A percentile compares a stretch with the other conserved stretches of the same genome.
Conservation (phyloP, 1,140 invertebrate genomes). For the Heliconius eleuchia region DNA sequence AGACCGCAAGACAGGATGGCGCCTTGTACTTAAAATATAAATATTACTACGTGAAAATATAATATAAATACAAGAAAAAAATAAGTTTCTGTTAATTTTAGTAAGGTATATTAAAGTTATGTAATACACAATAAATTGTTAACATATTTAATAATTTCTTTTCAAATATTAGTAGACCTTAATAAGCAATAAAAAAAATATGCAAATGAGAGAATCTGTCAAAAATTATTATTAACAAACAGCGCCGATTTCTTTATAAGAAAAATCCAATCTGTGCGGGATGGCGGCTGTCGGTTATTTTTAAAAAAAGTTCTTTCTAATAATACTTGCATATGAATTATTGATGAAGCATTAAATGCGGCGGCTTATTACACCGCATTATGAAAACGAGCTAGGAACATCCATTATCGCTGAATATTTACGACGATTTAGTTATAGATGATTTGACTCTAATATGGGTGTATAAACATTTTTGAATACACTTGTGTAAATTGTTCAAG, state of each 20-base stretch:
- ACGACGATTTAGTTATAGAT: conserved; percentile 44
- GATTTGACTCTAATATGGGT: conserved; percentile 18
- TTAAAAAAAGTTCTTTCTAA: conserved; percentile 47
- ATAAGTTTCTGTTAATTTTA: not conserved
- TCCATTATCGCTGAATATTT: conserved; percentile 64
- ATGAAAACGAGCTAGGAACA: conserved; percentile 57
- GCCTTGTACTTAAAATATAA: conserved; percentile 37
- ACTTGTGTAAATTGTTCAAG: too few species aligned
- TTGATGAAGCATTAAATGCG: conserved; percentile 63
- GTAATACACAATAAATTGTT: conserved; percentile 15
- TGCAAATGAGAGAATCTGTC: conserved; percentile 33
- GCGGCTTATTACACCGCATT: conserved; percentile 63
- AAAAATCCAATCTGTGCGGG: conserved; percentile 27
- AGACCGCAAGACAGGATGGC: conserved; percentile 51
- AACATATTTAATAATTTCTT: conserved; percentile 22
- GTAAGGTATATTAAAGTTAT: not conserved
- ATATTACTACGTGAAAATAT: conserved; percentile 9
- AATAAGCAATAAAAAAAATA: conserved; percentile 19
- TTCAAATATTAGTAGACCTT: conserved; percentile 19
- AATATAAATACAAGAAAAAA: not conserved
- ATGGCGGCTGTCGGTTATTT: conserved; percentile 37
- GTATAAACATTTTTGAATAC: not conserved
- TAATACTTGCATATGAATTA: conserved; percentile 66
- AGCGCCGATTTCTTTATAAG: conserved; percentile 26
- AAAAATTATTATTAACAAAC: conserved; percentile 31